Base-by-base conservation (phyloP, 2,888 invertebrate genomes). In the Mycalesis mineus region DNA sequence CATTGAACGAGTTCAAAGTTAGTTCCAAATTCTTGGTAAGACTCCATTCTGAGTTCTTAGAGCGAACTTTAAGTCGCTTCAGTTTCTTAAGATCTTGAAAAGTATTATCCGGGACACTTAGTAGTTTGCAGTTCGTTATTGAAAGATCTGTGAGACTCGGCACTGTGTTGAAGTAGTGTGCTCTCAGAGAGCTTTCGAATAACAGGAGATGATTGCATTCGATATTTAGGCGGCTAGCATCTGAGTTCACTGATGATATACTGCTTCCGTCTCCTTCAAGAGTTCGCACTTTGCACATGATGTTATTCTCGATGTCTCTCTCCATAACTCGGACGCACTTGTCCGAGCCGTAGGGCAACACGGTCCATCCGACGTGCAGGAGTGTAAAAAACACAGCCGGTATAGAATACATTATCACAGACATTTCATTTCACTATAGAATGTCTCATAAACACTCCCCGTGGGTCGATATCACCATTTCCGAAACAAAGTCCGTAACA, bases 61-160 rank as follows among this genome's bases (percentile, higher is more conserved):
- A 96, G 73, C 94, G 93, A 53, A 98, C 88, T 58, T 94, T 92
- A 44, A 98, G 91, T 68, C 93, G 93, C 80, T 94, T 95, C 55
- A 98, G 90, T 72, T 95, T 95, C 70, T 91, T 91, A 39, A 97
- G 89, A 33, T 96, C 96, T 71, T 94, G 93, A 78, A 98, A 96
- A 15, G 95, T 92, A 68, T 94, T 93, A 31, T 93, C 91, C 31
- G 95, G 94, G 66, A 97, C 84, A 60, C 93, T 92, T 60, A 95
- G 90, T 62, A 97, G 88, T 82, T 97, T 97, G 84, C 96, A 97
- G 69, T 94, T 93, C 71, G 91, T 93, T 70, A 97, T 91, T 65
- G 92, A 91, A 57, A 97, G 86, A 67, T 95, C 95, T 67, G 93
- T 93, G 40, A 97, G 91, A 68, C 94, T 93, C 71, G 92, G 92